phyloP scores from a whole-genome alignment of 30 jellyfish, hydroid and myxozoan genomes.

The Mastigias papua region DNA sequence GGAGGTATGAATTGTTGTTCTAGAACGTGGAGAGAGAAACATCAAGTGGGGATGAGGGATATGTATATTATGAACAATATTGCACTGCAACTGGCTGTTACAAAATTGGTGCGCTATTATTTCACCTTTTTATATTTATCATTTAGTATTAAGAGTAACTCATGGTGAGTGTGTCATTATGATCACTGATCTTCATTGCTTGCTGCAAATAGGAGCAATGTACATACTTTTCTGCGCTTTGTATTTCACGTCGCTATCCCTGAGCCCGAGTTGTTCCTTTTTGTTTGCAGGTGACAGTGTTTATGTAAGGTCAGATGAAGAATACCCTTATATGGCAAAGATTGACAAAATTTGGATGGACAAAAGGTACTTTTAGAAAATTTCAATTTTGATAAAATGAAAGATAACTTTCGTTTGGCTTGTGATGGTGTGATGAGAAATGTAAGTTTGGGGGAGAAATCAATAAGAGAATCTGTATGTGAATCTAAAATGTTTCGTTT shows the following conservation, averaged over 20 bases:
- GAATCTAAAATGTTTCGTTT: too few relatives aligned
- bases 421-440: too few relatives aligned
- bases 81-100: slow-evolving; percentile 86
- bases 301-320: slow-evolving; percentile 94
- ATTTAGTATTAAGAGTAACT: too few relatives aligned
- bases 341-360: slow-evolving; percentile 94
- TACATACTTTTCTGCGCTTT: too few relatives aligned
- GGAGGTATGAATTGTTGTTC: not conserved
- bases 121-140: too few relatives aligned
- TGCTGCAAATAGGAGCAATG: too few relatives aligned
- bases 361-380: slow-evolving; percentile 62
- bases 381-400: not conserved
- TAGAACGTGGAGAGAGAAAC: slow-evolving; percentile 72
- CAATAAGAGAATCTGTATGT: too few relatives aligned
- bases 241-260: too few relatives aligned
- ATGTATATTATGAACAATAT: slow-evolving; percentile 81
- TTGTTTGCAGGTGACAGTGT: slow-evolving; percentile 92
- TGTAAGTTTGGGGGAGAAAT: too few relatives aligned
- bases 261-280: not conserved
- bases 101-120: slow-evolving; percentile 74
- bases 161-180: too few relatives aligned
- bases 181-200: too few relatives aligned
- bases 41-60: slow-evolving; percentile 62
- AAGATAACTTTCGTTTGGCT: too few relatives aligned
- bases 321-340: slow-evolving; percentile 88